Conservation (phyloP, 1,140 invertebrate genomes). For the Formica selysi region DNA sequence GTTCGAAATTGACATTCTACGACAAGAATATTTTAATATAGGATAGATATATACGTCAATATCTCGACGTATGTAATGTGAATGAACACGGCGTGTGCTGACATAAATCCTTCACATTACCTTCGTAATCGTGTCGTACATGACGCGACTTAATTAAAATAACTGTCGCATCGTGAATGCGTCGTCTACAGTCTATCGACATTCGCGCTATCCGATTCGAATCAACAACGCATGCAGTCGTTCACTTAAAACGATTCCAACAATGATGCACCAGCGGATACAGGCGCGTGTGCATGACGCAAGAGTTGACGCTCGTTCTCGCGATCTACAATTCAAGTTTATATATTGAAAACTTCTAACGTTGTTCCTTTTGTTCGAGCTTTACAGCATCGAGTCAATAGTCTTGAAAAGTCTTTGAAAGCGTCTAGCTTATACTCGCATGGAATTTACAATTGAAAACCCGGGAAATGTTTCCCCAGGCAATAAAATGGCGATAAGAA, state of each 20-base stretch:
- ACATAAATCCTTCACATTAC: slow-evolving; percentile 13
- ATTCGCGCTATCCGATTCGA: slow-evolving; percentile 32
- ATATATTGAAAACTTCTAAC: slow-evolving; percentile 38
- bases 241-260: slow-evolving; percentile 51
- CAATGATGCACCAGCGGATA: slow-evolving; percentile 27
- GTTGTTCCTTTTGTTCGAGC: slow-evolving; percentile 9
- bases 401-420: slow-evolving; percentile 22
- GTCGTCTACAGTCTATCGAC: not conserved
- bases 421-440: not conserved
- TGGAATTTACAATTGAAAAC: slow-evolving; percentile 40
- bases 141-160: slow-evolving; percentile 52
- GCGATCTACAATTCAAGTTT: slow-evolving; percentile 40
- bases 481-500: not conserved
- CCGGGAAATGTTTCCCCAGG: not conserved
- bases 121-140: slow-evolving; percentile 26
- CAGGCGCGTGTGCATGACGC: not conserved
- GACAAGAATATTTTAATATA: slow-evolving; percentile 3
- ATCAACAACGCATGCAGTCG: slow-evolving; percentile 22
- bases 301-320: slow-evolving; percentile 43
- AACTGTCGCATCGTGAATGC: slow-evolving; percentile 20
- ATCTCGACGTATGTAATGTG: not conserved
- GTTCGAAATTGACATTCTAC: not conserved
- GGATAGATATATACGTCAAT: not conserved
- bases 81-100: not conserved
- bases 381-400: slow-evolving; percentile 14